Percentiles rank a stretch among this genome's conserved stretches.
phyloP scores from a whole-genome alignment of 2,888 invertebrate genomes.

The Phyllotreta striolata region DNA sequence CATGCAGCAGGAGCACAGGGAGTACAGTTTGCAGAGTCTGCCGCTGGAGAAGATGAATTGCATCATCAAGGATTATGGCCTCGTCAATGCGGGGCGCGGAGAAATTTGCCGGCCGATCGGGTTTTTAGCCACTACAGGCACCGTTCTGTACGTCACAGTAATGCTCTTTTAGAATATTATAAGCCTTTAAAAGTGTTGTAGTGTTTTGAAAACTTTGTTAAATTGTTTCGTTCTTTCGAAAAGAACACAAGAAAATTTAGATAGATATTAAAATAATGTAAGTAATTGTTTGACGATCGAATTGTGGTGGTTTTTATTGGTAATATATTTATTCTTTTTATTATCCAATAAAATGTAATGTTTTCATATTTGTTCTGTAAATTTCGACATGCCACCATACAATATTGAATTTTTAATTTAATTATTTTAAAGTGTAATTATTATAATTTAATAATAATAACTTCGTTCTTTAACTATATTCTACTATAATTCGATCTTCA shows the following conservation, averaged over 20 bases:
- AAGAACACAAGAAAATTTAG: too few relatives aligned
- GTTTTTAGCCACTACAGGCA: conserved; percentile 42
- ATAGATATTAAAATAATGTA: too few relatives aligned
- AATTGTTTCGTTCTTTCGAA: too few relatives aligned
- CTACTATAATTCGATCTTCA: conserved; percentile 1
- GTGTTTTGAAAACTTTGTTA: conserved; percentile 1
- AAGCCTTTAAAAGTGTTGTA: conserved; percentile 21
- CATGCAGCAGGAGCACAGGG: conserved; percentile 81
- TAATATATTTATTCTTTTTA: too few relatives aligned
- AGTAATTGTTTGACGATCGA: too few relatives aligned
- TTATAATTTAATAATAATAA: conserved; percentile 7
- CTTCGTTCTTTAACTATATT: too few relatives aligned
- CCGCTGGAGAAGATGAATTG: conserved; percentile 86
- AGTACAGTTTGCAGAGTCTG: conserved; percentile 83
- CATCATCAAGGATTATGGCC: conserved; percentile 67
- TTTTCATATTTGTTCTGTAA: too few relatives aligned
- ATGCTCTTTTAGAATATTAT: conserved; percentile 46
- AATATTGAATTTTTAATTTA: too few relatives aligned
- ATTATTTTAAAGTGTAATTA: too few relatives aligned
- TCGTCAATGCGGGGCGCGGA: conserved; percentile 14
- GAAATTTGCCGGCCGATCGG: conserved; percentile 33
- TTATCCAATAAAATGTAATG: too few relatives aligned
- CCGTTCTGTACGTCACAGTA: conserved; percentile 43
- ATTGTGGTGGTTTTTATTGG: too few relatives aligned
- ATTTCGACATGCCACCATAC: too few relatives aligned